These are phyloP conservation scores for Prorops nasuta DNA, from an alignment of 1,140 invertebrate species.

Conservation along the genomic window DNA sequence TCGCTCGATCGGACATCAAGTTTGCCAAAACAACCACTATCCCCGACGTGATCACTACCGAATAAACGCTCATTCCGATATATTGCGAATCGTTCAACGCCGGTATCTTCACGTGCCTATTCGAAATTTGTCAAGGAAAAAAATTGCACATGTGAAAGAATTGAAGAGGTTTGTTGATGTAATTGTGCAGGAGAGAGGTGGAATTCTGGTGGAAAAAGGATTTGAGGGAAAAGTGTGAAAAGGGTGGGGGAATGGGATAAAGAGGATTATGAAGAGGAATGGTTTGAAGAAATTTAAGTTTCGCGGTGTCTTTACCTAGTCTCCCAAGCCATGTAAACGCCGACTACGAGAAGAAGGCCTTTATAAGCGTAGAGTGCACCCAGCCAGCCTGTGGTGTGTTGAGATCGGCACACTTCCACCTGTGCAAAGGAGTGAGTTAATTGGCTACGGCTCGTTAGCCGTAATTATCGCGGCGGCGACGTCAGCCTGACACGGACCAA, in stretches of 20 bases:
- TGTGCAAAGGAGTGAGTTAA: constrained; percentile 49
- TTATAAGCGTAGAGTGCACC: constrained; percentile 87
- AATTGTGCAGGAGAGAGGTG: too few species aligned
- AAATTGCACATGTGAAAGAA: too few species aligned
- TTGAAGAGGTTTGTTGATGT: too few species aligned
- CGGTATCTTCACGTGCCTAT: constrained; percentile 90
- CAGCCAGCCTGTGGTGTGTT: constrained; percentile 83
- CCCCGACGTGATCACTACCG: constrained; percentile 83
- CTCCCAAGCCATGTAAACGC: constrained; percentile 97
- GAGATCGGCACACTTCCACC: constrained; percentile 84
- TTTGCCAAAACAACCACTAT: constrained; percentile 84
- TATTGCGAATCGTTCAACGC: constrained; percentile 97
- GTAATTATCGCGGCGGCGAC: constrained; percentile 5
- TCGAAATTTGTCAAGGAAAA: too few species aligned
- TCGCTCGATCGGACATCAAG: constrained; percentile 80
- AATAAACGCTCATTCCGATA: constrained; percentile 91
- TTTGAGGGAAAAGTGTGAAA: not conserved
- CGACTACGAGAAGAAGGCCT: constrained; percentile 81
- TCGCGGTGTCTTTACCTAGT: constrained; percentile 66
- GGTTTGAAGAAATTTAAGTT: too few species aligned
- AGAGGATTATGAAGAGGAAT: not conserved
- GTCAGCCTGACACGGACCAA: too few species aligned
- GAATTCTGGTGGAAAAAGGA: too few species aligned
- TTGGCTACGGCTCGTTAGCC: constrained; percentile 14
- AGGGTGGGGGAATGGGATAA: not conserved